Conservation (phyloP, 2,888 invertebrate species). For the Philonicus albiceps region DNA sequence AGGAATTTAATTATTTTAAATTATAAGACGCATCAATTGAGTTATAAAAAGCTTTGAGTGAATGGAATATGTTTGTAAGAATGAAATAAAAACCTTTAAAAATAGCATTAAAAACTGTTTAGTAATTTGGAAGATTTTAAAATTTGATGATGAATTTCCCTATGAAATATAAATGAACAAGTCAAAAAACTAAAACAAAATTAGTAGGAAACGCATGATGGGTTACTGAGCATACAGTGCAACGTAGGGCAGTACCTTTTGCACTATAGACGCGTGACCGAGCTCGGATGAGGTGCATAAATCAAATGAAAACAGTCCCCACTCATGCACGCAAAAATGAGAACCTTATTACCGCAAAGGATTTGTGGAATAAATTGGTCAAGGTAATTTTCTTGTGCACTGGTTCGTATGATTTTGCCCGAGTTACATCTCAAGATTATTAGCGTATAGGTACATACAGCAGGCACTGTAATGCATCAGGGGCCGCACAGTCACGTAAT, state of each 20-base stretch:
- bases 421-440: neutral
- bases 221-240: neutral
- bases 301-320: neutral
- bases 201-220: neutral
- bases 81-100: too few relatives aligned
- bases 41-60: too few relatives aligned
- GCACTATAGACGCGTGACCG: neutral
- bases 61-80: too few relatives aligned
- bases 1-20: too few relatives aligned
- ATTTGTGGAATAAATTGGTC: conserved; percentile 32
- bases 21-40: too few relatives aligned
- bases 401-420: conserved; percentile 25
- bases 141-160: too few relatives aligned
- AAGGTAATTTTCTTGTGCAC: conserved; percentile 31
- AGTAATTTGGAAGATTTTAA: too few relatives aligned
- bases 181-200: neutral
- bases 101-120: too few relatives aligned
- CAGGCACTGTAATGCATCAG: neutral
- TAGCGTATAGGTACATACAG: neutral
- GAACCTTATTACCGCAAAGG: conserved; percentile 18
- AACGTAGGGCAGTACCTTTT: neutral
- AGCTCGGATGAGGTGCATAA: neutral
- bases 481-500: neutral
- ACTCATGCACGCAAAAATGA: neutral
- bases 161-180: neutral